A percentile compares a stretch with the other conserved stretches of the same genome.
These are phyloP conservation scores for Phenganax marumi DNA, from an alignment of 92 coral and sea anemone species.

Conservation along the genomic window DNA sequence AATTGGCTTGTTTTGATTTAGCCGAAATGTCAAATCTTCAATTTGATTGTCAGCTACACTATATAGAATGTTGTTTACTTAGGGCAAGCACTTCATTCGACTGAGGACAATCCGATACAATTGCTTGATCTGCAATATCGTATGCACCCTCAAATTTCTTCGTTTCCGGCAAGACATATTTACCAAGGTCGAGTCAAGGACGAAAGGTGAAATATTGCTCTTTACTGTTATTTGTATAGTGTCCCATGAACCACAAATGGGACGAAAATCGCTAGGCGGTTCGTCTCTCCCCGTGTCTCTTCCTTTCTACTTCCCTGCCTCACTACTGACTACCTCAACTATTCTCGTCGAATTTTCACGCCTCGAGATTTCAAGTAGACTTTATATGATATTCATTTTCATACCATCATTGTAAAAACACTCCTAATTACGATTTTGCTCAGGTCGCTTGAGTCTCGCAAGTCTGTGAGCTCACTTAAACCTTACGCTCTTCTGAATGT, in stretches of 20 bases:
- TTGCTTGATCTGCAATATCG: constrained; percentile 81
- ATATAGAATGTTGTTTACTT: not conserved
- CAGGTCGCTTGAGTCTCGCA: constrained; percentile 68
- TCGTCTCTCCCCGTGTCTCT: too few relatives aligned
- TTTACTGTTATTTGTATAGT: not conserved
- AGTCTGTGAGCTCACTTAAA: constrained; percentile 54
- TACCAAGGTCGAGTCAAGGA: constrained; percentile 63
- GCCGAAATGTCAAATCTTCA: too few relatives aligned
- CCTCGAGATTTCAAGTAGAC: too few relatives aligned
- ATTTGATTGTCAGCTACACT: not conserved
- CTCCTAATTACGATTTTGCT: not conserved
- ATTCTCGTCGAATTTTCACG: too few relatives aligned
- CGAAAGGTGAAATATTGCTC: constrained; percentile 57
- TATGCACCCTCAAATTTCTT: constrained; percentile 91
- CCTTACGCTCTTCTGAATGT: constrained; percentile 85
- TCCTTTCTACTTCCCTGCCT: too few relatives aligned
- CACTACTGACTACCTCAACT: too few relatives aligned
- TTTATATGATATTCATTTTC: too few relatives aligned
- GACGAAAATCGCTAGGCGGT: too few relatives aligned
- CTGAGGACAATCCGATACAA: constrained; percentile 72
- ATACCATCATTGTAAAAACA: not conserved
- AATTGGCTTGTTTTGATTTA: too few relatives aligned
- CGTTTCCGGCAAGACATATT: constrained; percentile 71
- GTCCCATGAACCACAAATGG: too few relatives aligned
- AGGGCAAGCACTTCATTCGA: constrained; percentile 36